Evolutionary conservation across 1,140 invertebrate species (phyloP).

Genomic region (Anadara kagoshimensis): DNA sequence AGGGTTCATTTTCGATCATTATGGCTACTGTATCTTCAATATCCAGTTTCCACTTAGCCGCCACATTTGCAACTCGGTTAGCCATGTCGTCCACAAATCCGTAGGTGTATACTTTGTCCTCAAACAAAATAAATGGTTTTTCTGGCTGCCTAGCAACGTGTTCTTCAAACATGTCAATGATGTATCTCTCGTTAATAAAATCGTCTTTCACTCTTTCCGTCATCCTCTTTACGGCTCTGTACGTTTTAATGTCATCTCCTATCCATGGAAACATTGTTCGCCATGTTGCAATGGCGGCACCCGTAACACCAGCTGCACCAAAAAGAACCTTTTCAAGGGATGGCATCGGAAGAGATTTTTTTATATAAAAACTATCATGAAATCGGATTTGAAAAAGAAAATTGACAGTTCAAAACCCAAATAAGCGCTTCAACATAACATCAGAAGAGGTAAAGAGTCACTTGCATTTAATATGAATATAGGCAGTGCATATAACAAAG

Average conservation of each 20-base stretch:
- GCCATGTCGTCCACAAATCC: slow-evolving; percentile 48
- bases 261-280: slow-evolving; percentile 27
- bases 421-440: too few relatives aligned
- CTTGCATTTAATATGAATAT: too few relatives aligned
- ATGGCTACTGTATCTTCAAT: slow-evolving; percentile 55
- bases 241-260: slow-evolving; percentile 17
- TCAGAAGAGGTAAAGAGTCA: too few relatives aligned
- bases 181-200: background rate
- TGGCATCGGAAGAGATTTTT: too few relatives aligned
- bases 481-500: too few relatives aligned
- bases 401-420: too few relatives aligned
- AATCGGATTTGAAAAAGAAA: too few relatives aligned
- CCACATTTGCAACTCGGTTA: slow-evolving; percentile 48
- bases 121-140: slow-evolving; percentile 52
- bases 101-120: slow-evolving; percentile 51
- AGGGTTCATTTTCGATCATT: slow-evolving; percentile 56
- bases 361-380: too few relatives aligned
- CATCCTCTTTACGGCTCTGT: background rate
- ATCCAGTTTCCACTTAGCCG: slow-evolving; percentile 23
- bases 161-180: slow-evolving; percentile 56
- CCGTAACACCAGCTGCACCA: slow-evolving; percentile 1
- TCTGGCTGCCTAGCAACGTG: slow-evolving; percentile 30
- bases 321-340: background rate
- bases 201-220: background rate
- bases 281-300: slow-evolving; percentile 15